These are phyloP conservation scores for Eurois occulta DNA, from an alignment of 2,888 invertebrate genomes.

Conservation along the genomic window DNA sequence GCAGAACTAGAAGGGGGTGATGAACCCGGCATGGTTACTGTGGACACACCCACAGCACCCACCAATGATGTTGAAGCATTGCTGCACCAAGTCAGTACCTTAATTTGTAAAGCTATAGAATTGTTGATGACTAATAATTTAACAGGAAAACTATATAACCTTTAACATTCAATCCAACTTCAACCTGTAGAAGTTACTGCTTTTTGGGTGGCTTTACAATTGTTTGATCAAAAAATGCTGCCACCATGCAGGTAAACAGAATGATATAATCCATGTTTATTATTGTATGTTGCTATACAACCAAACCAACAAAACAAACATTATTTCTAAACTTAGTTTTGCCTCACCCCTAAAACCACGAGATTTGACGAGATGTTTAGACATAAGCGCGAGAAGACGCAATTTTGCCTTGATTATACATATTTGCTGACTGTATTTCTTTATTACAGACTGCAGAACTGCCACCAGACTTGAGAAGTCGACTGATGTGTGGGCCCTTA, in stretches of 20 bases:
- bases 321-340: background rate
- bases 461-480: conserved; percentile 81
- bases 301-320: background rate
- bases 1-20: conserved; percentile 96
- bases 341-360: background rate
- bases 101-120: background rate
- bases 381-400: background rate
- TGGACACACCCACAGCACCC: conserved; percentile 94
- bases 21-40: conserved; percentile 94
- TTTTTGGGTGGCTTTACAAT: background rate
- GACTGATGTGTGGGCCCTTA: conserved; percentile 79
- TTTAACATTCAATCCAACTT: background rate
- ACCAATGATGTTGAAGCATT: conserved; percentile 93
- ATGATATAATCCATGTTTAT: background rate
- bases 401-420: background rate
- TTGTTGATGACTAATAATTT: background rate
- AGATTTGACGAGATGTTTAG: background rate
- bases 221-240: background rate
- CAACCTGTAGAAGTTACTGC: background rate
- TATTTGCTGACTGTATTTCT: background rate
- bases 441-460: conserved; percentile 83
- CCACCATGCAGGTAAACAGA: background rate
- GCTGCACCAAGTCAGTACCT: conserved; percentile 91
- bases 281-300: too few relatives aligned
- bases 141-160: background rate